Evolutionary conservation across 1,140 invertebrate species (phyloP).

Genomic region (Psix sp.): DNA sequence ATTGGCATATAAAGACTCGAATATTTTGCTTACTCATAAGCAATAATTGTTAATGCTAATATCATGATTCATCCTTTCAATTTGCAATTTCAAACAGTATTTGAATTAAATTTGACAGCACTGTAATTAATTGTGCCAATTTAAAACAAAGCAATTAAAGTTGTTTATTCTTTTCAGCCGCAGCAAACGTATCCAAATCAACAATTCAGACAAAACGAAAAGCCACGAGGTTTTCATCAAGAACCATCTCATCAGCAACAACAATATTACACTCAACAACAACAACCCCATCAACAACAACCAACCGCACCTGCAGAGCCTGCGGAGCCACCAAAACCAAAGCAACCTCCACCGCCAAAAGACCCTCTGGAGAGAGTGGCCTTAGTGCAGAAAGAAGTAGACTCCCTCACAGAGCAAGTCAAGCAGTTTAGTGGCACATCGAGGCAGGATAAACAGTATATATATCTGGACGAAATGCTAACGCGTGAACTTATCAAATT

Average conservation of each 20-base stretch:
- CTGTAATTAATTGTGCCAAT: too few species aligned
- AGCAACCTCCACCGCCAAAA: slow-evolving; percentile 76
- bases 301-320: slow-evolving; percentile 43
- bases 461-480: slow-evolving; percentile 95
- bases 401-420: slow-evolving; percentile 86
- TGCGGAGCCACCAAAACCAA: slow-evolving; percentile 66
- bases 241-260: slow-evolving; percentile 66
- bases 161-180: slow-evolving; percentile 41
- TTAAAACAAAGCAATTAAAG: slow-evolving; percentile 1
- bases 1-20: too few species aligned
- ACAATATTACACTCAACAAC: slow-evolving; percentile 54
- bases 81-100: too few species aligned
- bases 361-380: slow-evolving; percentile 88
- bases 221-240: slow-evolving; percentile 38
- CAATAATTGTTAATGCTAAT: too few species aligned
- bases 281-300: slow-evolving; percentile 57
- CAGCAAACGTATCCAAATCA: slow-evolving; percentile 44
- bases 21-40: too few species aligned
- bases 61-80: too few species aligned
- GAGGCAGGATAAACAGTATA: slow-evolving; percentile 89
- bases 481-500: slow-evolving; percentile 93
- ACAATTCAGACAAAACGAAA: slow-evolving; percentile 28
- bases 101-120: too few species aligned
- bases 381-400: slow-evolving; percentile 87
- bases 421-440: slow-evolving; percentile 85